A percentile compares a stretch with the other conserved stretches of the same genome.
Conservation (phyloP, 1,140 invertebrate species). For the Zaprionus tsacasi region DNA sequence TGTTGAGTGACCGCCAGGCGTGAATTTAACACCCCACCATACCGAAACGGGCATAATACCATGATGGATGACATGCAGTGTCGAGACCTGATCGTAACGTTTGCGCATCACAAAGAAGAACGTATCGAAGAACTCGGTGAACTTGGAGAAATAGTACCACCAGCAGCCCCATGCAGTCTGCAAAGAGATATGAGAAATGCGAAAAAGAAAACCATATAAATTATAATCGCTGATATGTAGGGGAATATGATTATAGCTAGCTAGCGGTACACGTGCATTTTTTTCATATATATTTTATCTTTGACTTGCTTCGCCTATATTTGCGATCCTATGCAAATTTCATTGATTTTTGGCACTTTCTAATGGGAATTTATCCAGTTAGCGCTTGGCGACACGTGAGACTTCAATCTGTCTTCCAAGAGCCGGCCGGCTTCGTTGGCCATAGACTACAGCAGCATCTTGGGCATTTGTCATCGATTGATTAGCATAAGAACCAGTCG, state of each 20-base stretch:
- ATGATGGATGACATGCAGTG: constrained; percentile 96
- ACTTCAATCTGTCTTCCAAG: constrained; percentile 18
- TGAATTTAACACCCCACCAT: constrained; percentile 97
- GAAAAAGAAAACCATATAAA: constrained; percentile 14
- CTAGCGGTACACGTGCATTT: not conserved
- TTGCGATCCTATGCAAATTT: constrained; percentile 27
- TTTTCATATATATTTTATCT: constrained; percentile 11
- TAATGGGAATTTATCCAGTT: constrained; percentile 53
- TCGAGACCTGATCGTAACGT: constrained; percentile 93
- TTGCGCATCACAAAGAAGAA: constrained; percentile 94
- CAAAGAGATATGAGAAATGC: constrained; percentile 35
- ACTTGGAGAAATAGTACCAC: constrained; percentile 96
- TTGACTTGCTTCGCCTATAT: constrained; percentile 15
- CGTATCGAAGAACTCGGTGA: constrained; percentile 94
- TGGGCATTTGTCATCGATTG: constrained; percentile 44
- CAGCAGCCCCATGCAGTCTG: constrained; percentile 90
- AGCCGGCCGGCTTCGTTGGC: constrained; percentile 45
- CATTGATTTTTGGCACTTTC: constrained; percentile 52
- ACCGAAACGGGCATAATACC: constrained; percentile 96
- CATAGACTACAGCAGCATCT: not conserved
- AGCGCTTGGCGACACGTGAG: constrained; percentile 59
- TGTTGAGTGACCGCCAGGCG: constrained; percentile 89
- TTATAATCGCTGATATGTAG: not conserved
- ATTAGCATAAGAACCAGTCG: constrained; percentile 75
- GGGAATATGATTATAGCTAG: not conserved